A percentile compares a stretch with the other conserved stretches of the same genome.
Evolutionary conservation across 1,140 invertebrate species (phyloP).

Genomic region (Propsilocerus akamusi): DNA sequence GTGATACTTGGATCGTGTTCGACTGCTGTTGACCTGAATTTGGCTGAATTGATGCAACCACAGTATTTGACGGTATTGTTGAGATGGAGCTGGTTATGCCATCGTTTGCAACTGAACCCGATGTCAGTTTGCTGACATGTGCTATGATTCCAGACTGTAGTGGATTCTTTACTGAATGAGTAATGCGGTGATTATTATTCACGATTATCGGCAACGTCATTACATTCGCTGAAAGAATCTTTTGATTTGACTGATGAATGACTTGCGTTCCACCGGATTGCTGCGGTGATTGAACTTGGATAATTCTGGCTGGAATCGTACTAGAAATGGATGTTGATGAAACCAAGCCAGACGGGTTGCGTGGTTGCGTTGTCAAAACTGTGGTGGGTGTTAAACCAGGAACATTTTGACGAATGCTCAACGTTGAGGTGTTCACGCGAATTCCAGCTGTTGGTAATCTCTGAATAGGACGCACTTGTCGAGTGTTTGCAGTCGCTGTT

Average conservation of each 20-base stretch:
- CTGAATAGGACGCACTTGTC: constrained; percentile 18
- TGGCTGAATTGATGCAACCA: neutral
- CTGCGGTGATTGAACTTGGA: constrained; percentile 19
- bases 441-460: constrained; percentile 15
- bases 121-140: neutral
- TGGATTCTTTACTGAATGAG: neutral
- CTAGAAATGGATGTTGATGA: constrained; percentile 15
- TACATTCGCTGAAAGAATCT: constrained; percentile 15
- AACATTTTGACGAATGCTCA: constrained; percentile 19
- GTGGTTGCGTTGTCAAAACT: constrained; percentile 13
- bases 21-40: neutral
- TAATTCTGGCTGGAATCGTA: constrained; percentile 17
- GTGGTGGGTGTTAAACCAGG: constrained; percentile 14
- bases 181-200: constrained; percentile 10
- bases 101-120: neutral
- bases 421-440: constrained; percentile 7
- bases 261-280: constrained; percentile 15
- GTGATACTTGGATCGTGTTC: neutral
- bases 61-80: neutral
- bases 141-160: neutral
- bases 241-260: constrained; percentile 14
- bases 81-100: neutral
- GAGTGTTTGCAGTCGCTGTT: constrained; percentile 12
- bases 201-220: constrained; percentile 20
- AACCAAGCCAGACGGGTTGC: constrained; percentile 8